Base-by-base conservation (phyloP, 2,888 invertebrate species). In the Meliscaeva auricollis region DNA sequence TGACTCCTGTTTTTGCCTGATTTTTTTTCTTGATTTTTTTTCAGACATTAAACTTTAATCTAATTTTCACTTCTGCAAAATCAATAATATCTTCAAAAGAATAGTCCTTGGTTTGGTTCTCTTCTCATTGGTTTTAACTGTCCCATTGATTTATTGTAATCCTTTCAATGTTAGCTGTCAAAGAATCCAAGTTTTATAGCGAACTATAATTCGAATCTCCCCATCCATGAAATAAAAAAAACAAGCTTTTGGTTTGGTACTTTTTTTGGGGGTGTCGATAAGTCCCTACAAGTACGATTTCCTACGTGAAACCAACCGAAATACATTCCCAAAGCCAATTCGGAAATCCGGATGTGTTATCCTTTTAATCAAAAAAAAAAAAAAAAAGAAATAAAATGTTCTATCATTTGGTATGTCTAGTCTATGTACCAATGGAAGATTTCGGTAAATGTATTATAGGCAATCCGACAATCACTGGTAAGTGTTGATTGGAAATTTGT, bases 401-500 rank as follows among this genome's bases (percentile, higher is more conserved):
- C 46, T 17, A n/a, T 60, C 64, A 46, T 17, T 46, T 46, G 46
- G 17, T 30, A 32, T 46, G 64, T 46, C 44, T 54, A 54, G 44
- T 6, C 22, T 50, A 15, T 15, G 15, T 26, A n/a, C n/a, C n/a
- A n/a, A 41, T 22, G 7, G 41, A 22, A 60, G 60, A 22, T 60
- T 60, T 41, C 41, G 26, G n/a, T 60, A 26, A 60, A 60, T 54
- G 41, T 44, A 22, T 44, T 46, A 30, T 46, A 46, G 17, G 46
- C 17, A 30, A 46, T 41, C 3, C 32, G 7, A 64, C 17, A 46
- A 11, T 46, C 22, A 7, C 30, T 35, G 56, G 32, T 13, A 62
- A 58, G 35, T 64, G n/a, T 46, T 64, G 44, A 64, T 46, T 64
- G 46, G 46, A 46, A 46, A 46, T 64, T 62, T 46, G 9, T 26